Evolutionary conservation across 2,797 vertebrate species (phyloP).

Genomic region (Apodemus agrarius): DNA sequence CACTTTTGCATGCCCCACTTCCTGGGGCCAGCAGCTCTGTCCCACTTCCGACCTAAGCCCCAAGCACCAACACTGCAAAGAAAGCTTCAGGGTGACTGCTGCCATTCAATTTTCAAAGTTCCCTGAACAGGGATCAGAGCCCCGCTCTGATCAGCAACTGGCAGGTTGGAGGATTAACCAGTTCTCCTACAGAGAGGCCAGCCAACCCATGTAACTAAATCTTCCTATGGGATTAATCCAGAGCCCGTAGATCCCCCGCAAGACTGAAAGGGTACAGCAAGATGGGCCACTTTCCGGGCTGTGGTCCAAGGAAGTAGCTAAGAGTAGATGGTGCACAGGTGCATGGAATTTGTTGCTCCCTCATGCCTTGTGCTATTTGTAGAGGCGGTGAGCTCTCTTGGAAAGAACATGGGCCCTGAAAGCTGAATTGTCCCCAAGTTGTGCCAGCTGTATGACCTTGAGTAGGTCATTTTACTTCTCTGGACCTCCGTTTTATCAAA

Average conservation of each 20-base stretch:
- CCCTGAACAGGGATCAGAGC: not conserved
- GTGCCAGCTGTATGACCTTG: constrained; percentile 34
- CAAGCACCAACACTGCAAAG: not conserved
- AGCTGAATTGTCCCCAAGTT: not conserved
- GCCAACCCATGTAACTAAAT: constrained; percentile 70
- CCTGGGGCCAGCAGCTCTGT: not conserved
- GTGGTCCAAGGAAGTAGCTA: constrained; percentile 54
- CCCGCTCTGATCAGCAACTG: not conserved
- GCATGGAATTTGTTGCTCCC: constrained; percentile 39
- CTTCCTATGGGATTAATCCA: constrained; percentile 63
- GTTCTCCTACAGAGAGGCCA: constrained; percentile 53
- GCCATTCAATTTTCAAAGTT: constrained; percentile 32
- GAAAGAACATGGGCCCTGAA: not conserved
- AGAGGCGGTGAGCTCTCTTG: not conserved
- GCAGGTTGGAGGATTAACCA: constrained; percentile 45
- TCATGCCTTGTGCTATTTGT: not conserved
- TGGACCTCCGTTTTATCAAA: not conserved
- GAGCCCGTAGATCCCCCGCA: not conserved
- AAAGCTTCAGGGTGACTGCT: not conserved
- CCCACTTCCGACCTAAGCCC: not conserved
- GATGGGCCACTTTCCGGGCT: constrained; percentile 67
- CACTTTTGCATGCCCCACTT: constrained; percentile 23
- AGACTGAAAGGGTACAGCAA: constrained; percentile 56
- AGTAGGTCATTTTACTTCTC: constrained; percentile 27
- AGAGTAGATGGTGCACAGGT: constrained; percentile 14